These are phyloP conservation scores for Lamellibrachia satsuma DNA, from an alignment of 2,888 invertebrate species.

Conservation along the genomic window DNA sequence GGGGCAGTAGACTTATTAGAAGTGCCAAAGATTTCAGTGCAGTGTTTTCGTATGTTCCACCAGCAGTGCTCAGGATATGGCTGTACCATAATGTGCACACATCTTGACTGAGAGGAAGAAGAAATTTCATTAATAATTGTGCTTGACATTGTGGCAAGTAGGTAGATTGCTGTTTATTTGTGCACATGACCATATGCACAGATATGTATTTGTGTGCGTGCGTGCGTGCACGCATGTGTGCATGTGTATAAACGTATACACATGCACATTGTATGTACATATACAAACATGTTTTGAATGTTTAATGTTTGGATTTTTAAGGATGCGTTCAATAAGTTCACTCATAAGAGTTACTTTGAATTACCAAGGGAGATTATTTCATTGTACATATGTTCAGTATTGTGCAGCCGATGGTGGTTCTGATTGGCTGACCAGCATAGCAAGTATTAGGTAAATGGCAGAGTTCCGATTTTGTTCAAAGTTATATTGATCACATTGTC, in stretches of 20 bases:
- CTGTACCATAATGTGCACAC: neutral
- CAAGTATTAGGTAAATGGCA: neutral
- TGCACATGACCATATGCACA: neutral
- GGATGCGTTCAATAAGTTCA: neutral
- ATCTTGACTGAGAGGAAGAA: neutral
- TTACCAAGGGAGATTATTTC: conserved; percentile 12
- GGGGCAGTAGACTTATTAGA: neutral
- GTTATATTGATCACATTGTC: neutral
- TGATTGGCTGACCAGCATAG: neutral
- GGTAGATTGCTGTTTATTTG: neutral
- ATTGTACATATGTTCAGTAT: conserved; percentile 11
- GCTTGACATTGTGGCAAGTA: neutral
- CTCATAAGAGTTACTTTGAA: neutral
- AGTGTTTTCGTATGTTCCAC: neutral
- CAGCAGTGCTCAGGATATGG: neutral
- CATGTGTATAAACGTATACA: neutral
- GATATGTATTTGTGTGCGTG: neutral
- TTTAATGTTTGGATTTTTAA: neutral
- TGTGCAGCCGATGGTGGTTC: neutral
- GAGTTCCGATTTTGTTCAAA: neutral
- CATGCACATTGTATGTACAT: neutral
- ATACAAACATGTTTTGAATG: neutral
- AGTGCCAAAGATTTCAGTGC: neutral
- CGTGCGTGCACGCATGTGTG: neutral
- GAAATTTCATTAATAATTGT: neutral